Conservation (phyloP, 92 coral and sea anemone species). For the Porites cylindrica region DNA sequence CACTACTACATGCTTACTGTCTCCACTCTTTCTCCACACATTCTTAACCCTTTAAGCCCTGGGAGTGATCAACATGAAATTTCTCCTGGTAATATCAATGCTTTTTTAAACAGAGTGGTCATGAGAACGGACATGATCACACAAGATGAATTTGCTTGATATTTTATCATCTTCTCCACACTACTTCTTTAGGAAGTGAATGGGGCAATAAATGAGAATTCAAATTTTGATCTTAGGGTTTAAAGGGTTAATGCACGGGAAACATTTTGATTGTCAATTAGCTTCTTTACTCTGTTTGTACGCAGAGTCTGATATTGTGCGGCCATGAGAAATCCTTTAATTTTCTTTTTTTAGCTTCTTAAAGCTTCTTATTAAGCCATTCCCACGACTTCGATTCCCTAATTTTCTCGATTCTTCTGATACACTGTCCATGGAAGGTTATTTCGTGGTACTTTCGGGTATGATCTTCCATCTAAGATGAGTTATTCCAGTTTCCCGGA, state of each 20-base stretch:
- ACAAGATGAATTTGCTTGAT: too few relatives aligned
- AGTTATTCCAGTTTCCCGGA: background rate
- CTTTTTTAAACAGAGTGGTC: too few relatives aligned
- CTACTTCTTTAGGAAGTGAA: too few relatives aligned
- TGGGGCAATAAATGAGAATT: too few relatives aligned
- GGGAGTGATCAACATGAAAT: too few relatives aligned
- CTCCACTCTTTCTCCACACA: background rate
- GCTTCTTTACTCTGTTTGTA: background rate
- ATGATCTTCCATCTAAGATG: background rate
- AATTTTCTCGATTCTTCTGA: background rate
- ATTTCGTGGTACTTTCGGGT: background rate
- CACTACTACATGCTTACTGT: background rate
- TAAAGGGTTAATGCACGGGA: background rate
- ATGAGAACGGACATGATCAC: too few relatives aligned
- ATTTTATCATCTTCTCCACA: too few relatives aligned
- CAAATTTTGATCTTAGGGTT: too few relatives aligned
- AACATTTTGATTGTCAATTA: background rate
- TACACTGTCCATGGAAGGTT: background rate
- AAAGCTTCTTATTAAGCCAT: background rate
- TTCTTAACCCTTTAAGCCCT: too few relatives aligned
- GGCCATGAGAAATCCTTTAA: background rate
- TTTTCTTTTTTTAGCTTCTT: background rate
- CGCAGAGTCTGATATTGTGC: background rate
- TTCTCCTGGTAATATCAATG: too few relatives aligned
- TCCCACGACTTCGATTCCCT: background rate